Conservation (phyloP, 2,113 vertebrate species). For the Pachypanchax playfairii region DNA sequence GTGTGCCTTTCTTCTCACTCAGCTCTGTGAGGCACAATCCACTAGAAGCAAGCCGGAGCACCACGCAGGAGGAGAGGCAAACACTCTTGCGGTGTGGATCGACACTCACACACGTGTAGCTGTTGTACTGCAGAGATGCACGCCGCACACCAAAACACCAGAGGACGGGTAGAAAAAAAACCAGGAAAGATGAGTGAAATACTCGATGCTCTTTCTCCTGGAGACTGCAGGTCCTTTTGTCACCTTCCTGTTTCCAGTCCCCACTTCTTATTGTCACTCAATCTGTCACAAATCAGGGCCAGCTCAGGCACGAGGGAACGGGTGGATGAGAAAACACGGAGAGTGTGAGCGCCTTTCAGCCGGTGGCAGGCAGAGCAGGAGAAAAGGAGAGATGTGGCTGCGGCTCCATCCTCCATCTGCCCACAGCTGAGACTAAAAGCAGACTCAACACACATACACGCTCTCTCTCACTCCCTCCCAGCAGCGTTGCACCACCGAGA, state of each 20-base stretch:
- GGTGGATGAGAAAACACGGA: conserved; percentile 61
- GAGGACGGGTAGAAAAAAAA: not conserved
- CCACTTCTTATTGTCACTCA: conserved; percentile 53
- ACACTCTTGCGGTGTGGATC: conserved; percentile 35
- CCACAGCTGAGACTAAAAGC: conserved; percentile 80
- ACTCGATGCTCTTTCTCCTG: conserved; percentile 44
- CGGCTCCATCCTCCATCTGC: conserved; percentile 79
- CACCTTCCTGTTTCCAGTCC: conserved; percentile 49
- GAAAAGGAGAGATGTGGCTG: conserved; percentile 72
- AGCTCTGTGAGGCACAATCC: conserved; percentile 72
- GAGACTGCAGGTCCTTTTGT: conserved; percentile 55
- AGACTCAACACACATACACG: conserved; percentile 69
- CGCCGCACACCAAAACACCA: conserved; percentile 49
- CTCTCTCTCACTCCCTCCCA: conserved; percentile 69
- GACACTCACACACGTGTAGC: conserved; percentile 60
- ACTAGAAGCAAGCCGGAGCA: conserved; percentile 52
- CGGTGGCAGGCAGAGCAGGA: conserved; percentile 66
- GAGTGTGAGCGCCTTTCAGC: conserved; percentile 70
- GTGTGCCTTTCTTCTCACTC: conserved; percentile 57
- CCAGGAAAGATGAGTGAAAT: conserved; percentile 29
- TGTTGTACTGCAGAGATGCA: conserved; percentile 47
- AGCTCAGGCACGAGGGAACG: conserved; percentile 45
- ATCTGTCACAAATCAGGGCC: conserved; percentile 65
- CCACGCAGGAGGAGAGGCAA: conserved; percentile 21
- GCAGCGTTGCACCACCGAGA: conserved; percentile 84